These are phyloP conservation scores for Drosophila prostipennis DNA, from an alignment of 2,888 invertebrate genomes.

Conservation along the genomic window DNA sequence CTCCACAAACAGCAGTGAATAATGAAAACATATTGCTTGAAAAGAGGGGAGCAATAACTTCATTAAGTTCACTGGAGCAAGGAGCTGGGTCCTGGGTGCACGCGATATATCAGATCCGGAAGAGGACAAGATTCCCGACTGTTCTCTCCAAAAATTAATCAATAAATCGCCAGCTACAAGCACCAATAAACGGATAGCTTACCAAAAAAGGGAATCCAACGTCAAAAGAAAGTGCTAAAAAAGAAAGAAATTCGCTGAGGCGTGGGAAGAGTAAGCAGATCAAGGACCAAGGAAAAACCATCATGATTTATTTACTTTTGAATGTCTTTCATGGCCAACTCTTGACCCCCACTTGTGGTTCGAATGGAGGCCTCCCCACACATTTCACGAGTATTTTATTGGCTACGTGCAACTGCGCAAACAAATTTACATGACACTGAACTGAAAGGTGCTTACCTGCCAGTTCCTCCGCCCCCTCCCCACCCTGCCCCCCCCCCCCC, in stretches of 20 bases:
- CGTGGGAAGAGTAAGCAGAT: slow-evolving; percentile 68
- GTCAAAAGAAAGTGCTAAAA: slow-evolving; percentile 55
- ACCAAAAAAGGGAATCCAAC: slow-evolving; percentile 51
- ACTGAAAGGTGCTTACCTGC: slow-evolving; percentile 61
- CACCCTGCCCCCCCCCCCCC: background rate
- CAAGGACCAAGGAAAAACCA: slow-evolving; percentile 61
- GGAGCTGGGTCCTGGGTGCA: slow-evolving; percentile 40
- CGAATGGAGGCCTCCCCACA: slow-evolving; percentile 46
- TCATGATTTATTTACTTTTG: slow-evolving; percentile 75
- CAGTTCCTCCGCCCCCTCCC: slow-evolving; percentile 1
- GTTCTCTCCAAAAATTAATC: slow-evolving; percentile 57
- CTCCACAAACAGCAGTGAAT: slow-evolving; percentile 21
- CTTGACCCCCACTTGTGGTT: slow-evolving; percentile 52
- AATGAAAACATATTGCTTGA: slow-evolving; percentile 71
- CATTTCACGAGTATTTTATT: slow-evolving; percentile 70
- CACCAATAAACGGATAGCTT: slow-evolving; percentile 55
- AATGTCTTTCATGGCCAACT: slow-evolving; percentile 32
- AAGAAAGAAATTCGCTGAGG: slow-evolving; percentile 61
- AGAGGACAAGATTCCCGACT: slow-evolving; percentile 58
- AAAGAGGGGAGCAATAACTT: slow-evolving; percentile 62
- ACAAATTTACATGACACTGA: slow-evolving; percentile 79
- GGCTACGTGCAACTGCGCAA: slow-evolving; percentile 77
- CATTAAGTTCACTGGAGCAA: slow-evolving; percentile 65
- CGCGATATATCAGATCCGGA: slow-evolving; percentile 56
- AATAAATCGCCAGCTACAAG: slow-evolving; percentile 72